phyloP scores from a whole-genome alignment of 2,113 vertebrate genomes.

The Plectropomus leopardus region DNA sequence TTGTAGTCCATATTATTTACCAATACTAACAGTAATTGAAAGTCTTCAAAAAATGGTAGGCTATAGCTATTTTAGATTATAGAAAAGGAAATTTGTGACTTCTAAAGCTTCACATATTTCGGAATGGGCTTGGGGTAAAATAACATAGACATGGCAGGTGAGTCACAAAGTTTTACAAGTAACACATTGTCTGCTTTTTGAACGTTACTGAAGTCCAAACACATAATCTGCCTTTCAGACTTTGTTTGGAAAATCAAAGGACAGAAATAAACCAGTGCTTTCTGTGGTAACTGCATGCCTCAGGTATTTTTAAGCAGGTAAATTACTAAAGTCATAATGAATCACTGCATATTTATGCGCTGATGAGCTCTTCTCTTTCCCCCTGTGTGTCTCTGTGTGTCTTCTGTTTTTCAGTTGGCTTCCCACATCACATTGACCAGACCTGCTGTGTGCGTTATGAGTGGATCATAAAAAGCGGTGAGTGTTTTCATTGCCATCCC shows the following conservation, averaged over 20 bases:
- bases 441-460: slow-evolving; percentile 29
- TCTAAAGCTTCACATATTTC: not conserved
- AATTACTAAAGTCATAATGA: slow-evolving; percentile 13
- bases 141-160: not conserved
- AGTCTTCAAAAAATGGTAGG: too few species aligned
- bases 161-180: not conserved
- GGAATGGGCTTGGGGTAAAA: not conserved
- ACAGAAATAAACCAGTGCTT: not conserved
- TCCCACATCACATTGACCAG: slow-evolving; percentile 25
- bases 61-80: too few species aligned
- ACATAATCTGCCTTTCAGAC: too few species aligned
- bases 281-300: not conserved
- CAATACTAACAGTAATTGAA: too few species aligned
- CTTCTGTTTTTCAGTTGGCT: not conserved
- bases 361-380: slow-evolving; percentile 13
- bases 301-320: slow-evolving; percentile 1
- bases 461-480: slow-evolving; percentile 37
- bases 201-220: too few species aligned
- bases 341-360: slow-evolving; percentile 11
- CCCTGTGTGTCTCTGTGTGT: not conserved
- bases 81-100: too few species aligned
- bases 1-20: too few species aligned
- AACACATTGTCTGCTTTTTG: not conserved
- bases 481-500: slow-evolving; percentile 52
- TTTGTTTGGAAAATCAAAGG: not conserved